Base-by-base conservation (phyloP, 2,888 invertebrate species). In the Pimpla rufipes region DNA sequence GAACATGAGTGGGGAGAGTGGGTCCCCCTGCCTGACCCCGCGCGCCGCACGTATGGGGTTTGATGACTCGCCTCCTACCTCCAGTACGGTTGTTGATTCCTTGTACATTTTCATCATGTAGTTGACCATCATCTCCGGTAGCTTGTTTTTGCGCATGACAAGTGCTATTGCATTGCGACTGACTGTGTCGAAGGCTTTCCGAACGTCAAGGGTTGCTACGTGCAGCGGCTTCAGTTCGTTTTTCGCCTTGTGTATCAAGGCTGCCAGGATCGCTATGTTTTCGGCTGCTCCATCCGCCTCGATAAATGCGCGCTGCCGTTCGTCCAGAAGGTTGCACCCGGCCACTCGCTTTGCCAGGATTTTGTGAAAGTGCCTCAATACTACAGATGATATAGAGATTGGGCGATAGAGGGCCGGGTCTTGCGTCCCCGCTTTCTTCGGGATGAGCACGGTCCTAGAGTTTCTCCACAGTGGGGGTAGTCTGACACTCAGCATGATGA, bases 181-280 rank as follows among this genome's bases (percentile, higher is more conserved):
- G 0, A 83, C 84, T 0, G 79, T 74, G 13, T 85, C 83, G 21
- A 83, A 86, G 0, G 82, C 83, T 18, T 83, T 85, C 0, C 45
- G 8, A 0, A 83, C 79, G 37, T 83, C 83, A 0, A 85, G 50
- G 0, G 84, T 64, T 0, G 87, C 86, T 0, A 88, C 5, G 10
- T 75, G 84, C 0, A 87, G 18, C 11, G 77, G 74, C 2, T 64
- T 81, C 0, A 57, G n/a, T 0, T 57, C 16, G 0, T 21, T 8
- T 10, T 77, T 7, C 0, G 75, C 47, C n/a, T 80, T 47, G 0
- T 84, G 77, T 16, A 89, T 83, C 16, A 89, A 79, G 1, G 75
- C 21, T 16, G 88, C 90, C 84, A 91, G 87, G 37, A 91, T 82
- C 68, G 87, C 87, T 52, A 89, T 81, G 73, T 90, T 92, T n/a